Base-by-base conservation (phyloP, 2,888 invertebrate species). In the Parnassius mnemosyne region DNA sequence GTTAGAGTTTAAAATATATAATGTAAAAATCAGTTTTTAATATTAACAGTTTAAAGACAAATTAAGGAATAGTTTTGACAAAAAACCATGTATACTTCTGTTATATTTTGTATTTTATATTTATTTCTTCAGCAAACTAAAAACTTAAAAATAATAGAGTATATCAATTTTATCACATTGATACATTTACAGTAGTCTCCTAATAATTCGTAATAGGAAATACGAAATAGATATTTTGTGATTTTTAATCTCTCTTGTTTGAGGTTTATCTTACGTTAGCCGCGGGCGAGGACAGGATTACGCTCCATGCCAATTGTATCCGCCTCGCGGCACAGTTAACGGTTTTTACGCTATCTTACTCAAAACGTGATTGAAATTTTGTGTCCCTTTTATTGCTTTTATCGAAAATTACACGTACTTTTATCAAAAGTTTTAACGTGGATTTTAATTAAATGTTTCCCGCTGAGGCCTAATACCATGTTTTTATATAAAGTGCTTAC, bases 301-400 rank as follows among this genome's bases (percentile, higher is more conserved):
- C 54, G 46, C 51, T 58, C 50, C 54, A 58, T 54, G 58, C 62
- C 62, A 57, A 58, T 63, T 63, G 62, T 63, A 53, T 63, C 57
- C 58, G 47, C 62, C 57, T 57, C 57, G 58, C 62, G 62, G 58
- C 62, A 44, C 62, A 44, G 58, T 63, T 63, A 63, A 63, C 62
- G 62, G 16, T 63, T 63, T 65, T 58, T 63, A 54, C 58, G 57
- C 58, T 54, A 58, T 58, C 54, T 50, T 54, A 58, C 58, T 58
- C 62, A 16, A 54, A 63, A 54, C 62, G 58, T 58, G 62, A 63
- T 63, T 58, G 62, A 63, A 63, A 58, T 58, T 58, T 58, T 58
- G 53, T 57, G 47, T 54, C 58, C 13, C 44, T 60, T 63, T 58
- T 63, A 58, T 58, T 58, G 42, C 50, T 58, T 44, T 61, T 62